Evolutionary conservation across 2,797 vertebrate species (phyloP).

Genomic region (Champsocephalus gunnari): DNA sequence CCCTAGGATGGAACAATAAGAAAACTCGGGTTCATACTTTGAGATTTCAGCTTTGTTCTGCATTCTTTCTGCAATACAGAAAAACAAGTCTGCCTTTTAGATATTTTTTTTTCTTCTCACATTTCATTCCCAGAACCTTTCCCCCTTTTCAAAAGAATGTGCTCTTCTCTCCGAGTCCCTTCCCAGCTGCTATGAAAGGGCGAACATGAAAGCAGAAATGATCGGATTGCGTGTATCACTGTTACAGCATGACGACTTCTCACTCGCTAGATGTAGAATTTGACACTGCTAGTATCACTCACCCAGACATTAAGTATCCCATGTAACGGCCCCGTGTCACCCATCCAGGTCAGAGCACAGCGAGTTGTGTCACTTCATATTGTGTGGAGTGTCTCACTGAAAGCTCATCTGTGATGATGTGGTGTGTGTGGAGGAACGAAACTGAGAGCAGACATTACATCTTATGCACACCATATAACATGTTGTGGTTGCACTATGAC

Average conservation of each 20-base stretch:
- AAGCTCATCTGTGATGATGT: conserved; percentile 35
- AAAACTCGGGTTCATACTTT: conserved; percentile 35
- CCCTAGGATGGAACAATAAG: conserved; percentile 31
- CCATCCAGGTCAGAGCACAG: conserved; percentile 17
- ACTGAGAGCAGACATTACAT: not conserved
- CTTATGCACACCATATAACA: conserved; percentile 1
- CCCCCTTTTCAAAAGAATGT: conserved; percentile 15
- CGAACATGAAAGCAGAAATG: conserved; percentile 29
- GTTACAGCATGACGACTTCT: conserved; percentile 15
- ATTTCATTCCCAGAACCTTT: conserved; percentile 30
- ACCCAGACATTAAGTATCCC: conserved; percentile 40
- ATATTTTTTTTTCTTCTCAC: not conserved
- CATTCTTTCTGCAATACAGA: conserved; percentile 29
- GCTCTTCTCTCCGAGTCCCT: conserved; percentile 19
- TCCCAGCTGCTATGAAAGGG: conserved; percentile 32
- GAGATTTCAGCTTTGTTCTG: conserved; percentile 38
- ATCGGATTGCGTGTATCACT: conserved; percentile 13
- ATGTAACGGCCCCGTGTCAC: conserved; percentile 37
- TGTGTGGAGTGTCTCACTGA: conserved; percentile 42
- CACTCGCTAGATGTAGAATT: conserved; percentile 39
- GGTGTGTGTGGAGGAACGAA: conserved; percentile 26
- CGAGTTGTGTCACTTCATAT: conserved; percentile 40
- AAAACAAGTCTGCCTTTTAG: conserved; percentile 21
- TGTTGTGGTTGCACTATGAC: conserved; percentile 16
- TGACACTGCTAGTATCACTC: conserved; percentile 60